Conservation (phyloP, 1,140 invertebrate species). For the Ostrea denselamellosa region DNA sequence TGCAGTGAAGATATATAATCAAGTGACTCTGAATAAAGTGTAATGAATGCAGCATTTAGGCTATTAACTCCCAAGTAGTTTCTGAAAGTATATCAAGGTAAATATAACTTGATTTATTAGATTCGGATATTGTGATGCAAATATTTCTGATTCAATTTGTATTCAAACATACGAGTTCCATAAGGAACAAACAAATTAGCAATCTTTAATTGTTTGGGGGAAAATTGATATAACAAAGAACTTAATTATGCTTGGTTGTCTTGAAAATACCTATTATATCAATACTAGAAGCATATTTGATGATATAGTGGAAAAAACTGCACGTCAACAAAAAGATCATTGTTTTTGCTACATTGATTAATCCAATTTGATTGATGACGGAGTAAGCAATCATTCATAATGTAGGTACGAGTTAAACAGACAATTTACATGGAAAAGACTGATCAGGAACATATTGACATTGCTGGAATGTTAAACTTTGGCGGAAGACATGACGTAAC, state of each 20-base stretch:
- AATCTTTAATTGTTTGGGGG: too few species aligned
- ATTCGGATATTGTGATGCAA: not conserved
- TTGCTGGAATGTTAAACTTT: not conserved
- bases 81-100: not conserved
- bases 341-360: not conserved
- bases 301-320: not conserved
- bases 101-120: constrained; percentile 17
- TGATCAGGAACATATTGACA: not conserved
- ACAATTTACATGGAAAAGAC: not conserved
- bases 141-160: not conserved
- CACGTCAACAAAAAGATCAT: not conserved
- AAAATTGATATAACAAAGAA: too few species aligned
- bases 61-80: not conserved
- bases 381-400: not conserved
- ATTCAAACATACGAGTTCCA: too few species aligned
- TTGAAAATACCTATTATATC: too few species aligned
- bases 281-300: too few species aligned
- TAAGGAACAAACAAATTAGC: too few species aligned
- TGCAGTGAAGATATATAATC: too few species aligned
- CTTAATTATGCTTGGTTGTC: too few species aligned
- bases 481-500: not conserved
- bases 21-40: too few species aligned
- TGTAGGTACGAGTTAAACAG: not conserved
- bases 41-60: too few species aligned
- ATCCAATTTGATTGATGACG: not conserved